Evolutionary conservation across 1,140 invertebrate species (phyloP).

Genomic region (Drosophila murphyi): DNA sequence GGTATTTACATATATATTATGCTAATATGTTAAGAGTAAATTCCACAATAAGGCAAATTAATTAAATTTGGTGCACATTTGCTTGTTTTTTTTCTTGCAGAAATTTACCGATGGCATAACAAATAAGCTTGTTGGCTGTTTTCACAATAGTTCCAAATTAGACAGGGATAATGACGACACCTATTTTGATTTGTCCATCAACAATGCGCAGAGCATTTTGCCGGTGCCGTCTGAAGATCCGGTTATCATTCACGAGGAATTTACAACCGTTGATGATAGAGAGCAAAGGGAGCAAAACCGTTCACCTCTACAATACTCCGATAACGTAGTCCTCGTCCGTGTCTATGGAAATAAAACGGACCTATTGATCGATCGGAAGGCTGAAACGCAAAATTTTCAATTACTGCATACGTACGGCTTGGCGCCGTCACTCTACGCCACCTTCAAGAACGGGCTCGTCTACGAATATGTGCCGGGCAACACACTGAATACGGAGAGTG

Average conservation of each 20-base stretch:
- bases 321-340: slow-evolving; percentile 93
- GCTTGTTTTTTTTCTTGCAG: slow-evolving; percentile 85
- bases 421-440: slow-evolving; percentile 94
- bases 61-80: neutral
- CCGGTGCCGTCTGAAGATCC: slow-evolving; percentile 53
- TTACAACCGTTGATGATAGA: slow-evolving; percentile 8
- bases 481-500: slow-evolving; percentile 89
- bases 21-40: too few relatives aligned
- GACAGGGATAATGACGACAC: slow-evolving; percentile 50
- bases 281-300: slow-evolving; percentile 37
- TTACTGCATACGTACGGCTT: slow-evolving; percentile 90
- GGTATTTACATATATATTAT: too few relatives aligned
- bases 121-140: slow-evolving; percentile 95
- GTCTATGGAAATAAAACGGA: slow-evolving; percentile 98
- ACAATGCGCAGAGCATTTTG: slow-evolving; percentile 48
- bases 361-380: slow-evolving; percentile 94
- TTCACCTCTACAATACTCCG: slow-evolving; percentile 82
- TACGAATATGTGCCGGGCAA: slow-evolving; percentile 96
- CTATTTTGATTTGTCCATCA: slow-evolving; percentile 43
- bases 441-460: slow-evolving; percentile 96
- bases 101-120: slow-evolving; percentile 97
- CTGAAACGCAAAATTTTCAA: slow-evolving; percentile 90
- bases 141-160: slow-evolving; percentile 74
- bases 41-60: neutral
- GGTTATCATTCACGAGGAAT: slow-evolving; percentile 41